Conservation (phyloP, 2,113 vertebrate genomes). For the Anhinga anhinga region DNA sequence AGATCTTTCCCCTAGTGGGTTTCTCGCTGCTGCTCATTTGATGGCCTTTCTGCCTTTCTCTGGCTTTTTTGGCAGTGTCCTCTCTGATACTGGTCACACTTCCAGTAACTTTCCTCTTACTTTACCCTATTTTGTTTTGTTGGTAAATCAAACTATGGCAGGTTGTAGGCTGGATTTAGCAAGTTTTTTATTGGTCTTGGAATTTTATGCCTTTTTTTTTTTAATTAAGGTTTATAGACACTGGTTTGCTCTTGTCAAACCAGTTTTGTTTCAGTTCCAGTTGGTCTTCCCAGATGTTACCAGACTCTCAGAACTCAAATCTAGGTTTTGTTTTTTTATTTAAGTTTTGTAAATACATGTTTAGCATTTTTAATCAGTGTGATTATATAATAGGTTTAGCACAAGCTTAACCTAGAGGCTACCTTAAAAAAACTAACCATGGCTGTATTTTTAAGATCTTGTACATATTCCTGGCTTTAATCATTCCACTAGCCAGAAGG, state of each 20-base stretch:
- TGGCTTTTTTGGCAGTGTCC: neutral
- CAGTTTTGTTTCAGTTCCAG: neutral
- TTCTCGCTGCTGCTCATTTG: neutral
- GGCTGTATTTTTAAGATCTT: neutral
- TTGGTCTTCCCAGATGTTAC: neutral
- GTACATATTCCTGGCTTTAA: neutral
- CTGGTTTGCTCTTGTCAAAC: neutral
- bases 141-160: neutral
- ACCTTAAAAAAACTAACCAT: neutral
- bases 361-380: conserved; percentile 17
- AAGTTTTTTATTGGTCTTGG: neutral
- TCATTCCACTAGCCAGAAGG: neutral
- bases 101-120: neutral
- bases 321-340: neutral
- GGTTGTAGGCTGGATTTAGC: neutral
- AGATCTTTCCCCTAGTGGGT: neutral
- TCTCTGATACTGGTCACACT: neutral
- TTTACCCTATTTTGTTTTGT: neutral
- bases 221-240: neutral
- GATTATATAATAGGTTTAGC: conserved; percentile 29
- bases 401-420: conserved; percentile 14
- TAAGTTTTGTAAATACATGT: conserved; percentile 5
- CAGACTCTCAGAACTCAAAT: neutral
- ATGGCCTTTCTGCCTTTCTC: neutral
- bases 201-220: neutral